Evolutionary conservation across 2,888 invertebrate species (phyloP).

Genomic region (Tetrapedia diversipes): DNA sequence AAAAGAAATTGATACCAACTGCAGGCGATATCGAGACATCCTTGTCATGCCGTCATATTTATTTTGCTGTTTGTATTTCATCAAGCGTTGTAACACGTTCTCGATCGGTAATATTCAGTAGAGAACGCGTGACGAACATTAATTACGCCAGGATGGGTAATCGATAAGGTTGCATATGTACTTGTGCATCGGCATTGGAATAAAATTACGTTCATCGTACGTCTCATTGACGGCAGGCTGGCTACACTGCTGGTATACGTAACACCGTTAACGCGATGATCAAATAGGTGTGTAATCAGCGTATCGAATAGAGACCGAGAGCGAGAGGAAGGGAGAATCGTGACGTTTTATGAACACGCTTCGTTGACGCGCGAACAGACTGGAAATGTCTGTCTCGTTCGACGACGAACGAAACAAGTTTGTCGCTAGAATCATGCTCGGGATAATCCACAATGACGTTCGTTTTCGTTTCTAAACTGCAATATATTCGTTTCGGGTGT

Average conservation of each 20-base stretch:
- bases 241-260: constrained; percentile 1
- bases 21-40: neutral
- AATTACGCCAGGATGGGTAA: constrained; percentile 34
- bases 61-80: neutral
- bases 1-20: constrained; percentile 17
- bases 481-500: neutral
- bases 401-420: neutral
- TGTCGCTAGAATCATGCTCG: neutral
- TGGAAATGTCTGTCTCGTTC: neutral
- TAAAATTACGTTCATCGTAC: constrained; percentile 33
- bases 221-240: constrained; percentile 10
- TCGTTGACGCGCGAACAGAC: neutral
- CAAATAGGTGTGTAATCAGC: constrained; percentile 21
- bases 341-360: neutral
- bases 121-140: constrained; percentile 15
- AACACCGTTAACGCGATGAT: constrained; percentile 7
- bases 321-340: neutral
- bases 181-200: neutral
- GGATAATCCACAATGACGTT: neutral
- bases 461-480: neutral
- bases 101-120: constrained; percentile 9
- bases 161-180: constrained; percentile 17
- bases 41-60: neutral
- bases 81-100: neutral
- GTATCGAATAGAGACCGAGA: no score